A percentile compares a stretch with the other conserved stretches of the same genome.
phyloP scores from a whole-genome alignment of 2,888 invertebrate species.

The Tinea trinotella region DNA sequence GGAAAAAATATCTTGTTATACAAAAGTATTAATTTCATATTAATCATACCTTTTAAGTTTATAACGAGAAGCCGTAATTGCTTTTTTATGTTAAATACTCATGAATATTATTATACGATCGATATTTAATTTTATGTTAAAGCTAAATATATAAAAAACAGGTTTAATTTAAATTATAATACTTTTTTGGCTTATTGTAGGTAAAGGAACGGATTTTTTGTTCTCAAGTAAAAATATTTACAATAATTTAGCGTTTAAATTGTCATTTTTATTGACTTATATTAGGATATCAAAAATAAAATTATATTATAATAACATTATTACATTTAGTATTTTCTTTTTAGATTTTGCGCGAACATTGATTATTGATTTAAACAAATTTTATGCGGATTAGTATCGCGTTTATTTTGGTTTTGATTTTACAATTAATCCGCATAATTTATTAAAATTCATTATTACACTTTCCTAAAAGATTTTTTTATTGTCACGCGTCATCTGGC shows the following conservation, averaged over 20 bases:
- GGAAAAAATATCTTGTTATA: background rate
- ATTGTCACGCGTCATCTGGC: too few relatives aligned
- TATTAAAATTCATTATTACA: too few relatives aligned
- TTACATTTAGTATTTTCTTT: too few relatives aligned
- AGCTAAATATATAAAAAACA: background rate
- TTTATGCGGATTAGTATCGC: too few relatives aligned
- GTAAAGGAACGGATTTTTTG: background rate
- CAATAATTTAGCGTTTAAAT: background rate
- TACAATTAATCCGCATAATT: too few relatives aligned
- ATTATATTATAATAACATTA: too few relatives aligned
- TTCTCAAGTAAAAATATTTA: background rate
- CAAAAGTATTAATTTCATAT: conserved; percentile 5
- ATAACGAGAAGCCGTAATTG: conserved; percentile 1
- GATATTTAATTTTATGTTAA: background rate
- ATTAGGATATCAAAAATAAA: too few relatives aligned
- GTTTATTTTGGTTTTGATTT: too few relatives aligned
- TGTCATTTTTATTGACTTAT: background rate
- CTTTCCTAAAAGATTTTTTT: too few relatives aligned
- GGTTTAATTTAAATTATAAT: too few relatives aligned
- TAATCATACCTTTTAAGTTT: background rate
- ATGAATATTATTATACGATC: conserved; percentile 4
- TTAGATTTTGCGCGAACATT: too few relatives aligned
- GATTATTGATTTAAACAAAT: too few relatives aligned
- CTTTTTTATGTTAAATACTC: background rate
- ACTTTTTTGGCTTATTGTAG: background rate